Conservation (phyloP, 2,888 invertebrate genomes). For the Cephus rjabovi region DNA sequence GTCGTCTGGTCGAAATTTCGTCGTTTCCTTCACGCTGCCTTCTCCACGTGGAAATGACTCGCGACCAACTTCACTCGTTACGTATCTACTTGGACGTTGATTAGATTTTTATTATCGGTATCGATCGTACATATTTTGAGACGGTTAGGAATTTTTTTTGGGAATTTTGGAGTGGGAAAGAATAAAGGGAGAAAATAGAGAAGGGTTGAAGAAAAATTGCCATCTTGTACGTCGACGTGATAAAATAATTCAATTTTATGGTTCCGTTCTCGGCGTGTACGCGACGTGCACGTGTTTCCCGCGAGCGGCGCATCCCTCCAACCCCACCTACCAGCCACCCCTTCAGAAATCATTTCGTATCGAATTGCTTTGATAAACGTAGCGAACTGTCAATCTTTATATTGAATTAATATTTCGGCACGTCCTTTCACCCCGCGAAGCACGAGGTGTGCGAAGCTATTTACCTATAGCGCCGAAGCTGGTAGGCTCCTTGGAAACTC, state of each 20-base stretch:
- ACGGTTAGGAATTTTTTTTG: not conserved
- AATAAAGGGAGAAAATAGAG: no score
- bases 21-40: no score
- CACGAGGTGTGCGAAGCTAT: not conserved
- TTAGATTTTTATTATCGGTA: not conserved
- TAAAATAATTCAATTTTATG: slow-evolving; percentile 1
- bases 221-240: not conserved
- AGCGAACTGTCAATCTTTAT: not conserved
- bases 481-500: not conserved
- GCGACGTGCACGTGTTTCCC: not conserved
- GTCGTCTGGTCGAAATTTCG: no score
- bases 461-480: not conserved
- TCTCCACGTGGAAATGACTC: not conserved
- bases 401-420: not conserved
- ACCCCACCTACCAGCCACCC: not conserved
- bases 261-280: not conserved
- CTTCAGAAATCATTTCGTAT: not conserved
- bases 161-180: no score
- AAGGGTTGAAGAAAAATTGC: no score
- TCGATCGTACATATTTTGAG: not conserved
- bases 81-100: not conserved
- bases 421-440: not conserved
- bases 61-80: not conserved
- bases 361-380: not conserved
- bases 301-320: not conserved